Evolutionary conservation across 2,888 invertebrate species (phyloP).

Genomic region (Nowickia ferox): DNA sequence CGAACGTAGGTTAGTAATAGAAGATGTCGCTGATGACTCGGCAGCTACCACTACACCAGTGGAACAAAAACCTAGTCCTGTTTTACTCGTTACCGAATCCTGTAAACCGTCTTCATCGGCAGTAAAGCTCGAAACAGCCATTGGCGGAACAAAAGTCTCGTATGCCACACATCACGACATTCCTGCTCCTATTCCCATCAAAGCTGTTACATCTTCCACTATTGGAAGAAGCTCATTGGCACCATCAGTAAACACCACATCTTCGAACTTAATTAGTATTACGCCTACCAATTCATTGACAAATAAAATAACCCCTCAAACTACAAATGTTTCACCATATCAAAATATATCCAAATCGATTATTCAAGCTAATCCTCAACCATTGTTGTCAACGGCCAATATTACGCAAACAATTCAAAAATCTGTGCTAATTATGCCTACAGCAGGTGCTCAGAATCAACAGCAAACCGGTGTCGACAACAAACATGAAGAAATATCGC

Average conservation of each 20-base stretch:
- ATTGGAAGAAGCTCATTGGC: conserved; percentile 7
- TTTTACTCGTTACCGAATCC: conserved; percentile 57
- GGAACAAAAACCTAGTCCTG: conserved; percentile 77
- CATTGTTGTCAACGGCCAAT: background rate
- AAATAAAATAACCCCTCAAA: conserved; percentile 23
- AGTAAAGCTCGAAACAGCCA: conserved; percentile 74
- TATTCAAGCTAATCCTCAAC: conserved; percentile 57
- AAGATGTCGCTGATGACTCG: conserved; percentile 82
- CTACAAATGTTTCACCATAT: conserved; percentile 14
- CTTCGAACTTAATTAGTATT: conserved; percentile 43
- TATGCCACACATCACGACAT: conserved; percentile 62
- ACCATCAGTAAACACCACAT: conserved; percentile 10
- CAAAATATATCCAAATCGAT: conserved; percentile 44
- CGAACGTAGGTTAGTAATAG: conserved; percentile 86
- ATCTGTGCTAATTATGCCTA: conserved; percentile 53
- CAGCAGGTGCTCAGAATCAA: conserved; percentile 53
- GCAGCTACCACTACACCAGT: conserved; percentile 63
- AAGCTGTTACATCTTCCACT: conserved; percentile 69
- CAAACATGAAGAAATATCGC: conserved; percentile 11
- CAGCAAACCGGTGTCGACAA: conserved; percentile 10
- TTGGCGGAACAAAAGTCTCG: conserved; percentile 64
- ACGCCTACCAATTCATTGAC: conserved; percentile 8
- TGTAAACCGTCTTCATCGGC: conserved; percentile 57
- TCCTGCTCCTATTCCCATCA: conserved; percentile 75
- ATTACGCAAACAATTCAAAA: conserved; percentile 51